These are phyloP conservation scores for Saccostrea glomerata DNA, from an alignment of 1,140 invertebrate genomes.

Conservation along the genomic window DNA sequence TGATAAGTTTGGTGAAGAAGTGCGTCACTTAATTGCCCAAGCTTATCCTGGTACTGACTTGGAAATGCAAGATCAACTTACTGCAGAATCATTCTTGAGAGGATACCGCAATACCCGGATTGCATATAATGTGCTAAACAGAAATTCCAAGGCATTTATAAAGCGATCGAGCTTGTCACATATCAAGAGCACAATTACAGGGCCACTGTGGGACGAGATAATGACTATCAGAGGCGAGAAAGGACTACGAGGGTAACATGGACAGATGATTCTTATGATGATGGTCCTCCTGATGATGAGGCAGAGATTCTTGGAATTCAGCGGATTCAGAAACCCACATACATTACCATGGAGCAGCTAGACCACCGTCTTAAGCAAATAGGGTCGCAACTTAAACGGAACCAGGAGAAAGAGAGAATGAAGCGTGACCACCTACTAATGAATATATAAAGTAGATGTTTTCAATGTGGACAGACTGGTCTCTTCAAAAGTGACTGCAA, in stretches of 20 bases:
- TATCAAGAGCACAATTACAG: not conserved
- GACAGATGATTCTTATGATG: not conserved
- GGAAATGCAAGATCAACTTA: too few relatives aligned
- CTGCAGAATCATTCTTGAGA: slow-evolving; percentile 27
- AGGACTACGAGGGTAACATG: not conserved
- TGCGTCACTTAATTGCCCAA: not conserved
- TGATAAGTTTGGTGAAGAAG: not conserved
- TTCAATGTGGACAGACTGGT: not conserved
- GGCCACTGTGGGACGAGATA: not conserved
- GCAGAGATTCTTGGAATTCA: not conserved
- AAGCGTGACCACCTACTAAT: not conserved
- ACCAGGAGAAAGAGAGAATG: not conserved
- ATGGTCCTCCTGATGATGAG: not conserved
- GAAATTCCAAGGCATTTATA: not conserved
- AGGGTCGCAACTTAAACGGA: not conserved
- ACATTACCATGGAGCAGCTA: not conserved
- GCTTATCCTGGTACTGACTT: not conserved
- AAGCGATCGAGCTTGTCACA: not conserved
- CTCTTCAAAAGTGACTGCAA: not conserved
- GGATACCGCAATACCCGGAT: not conserved
- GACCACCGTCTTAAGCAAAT: not conserved
- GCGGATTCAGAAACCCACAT: not conserved
- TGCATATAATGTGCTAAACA: not conserved
- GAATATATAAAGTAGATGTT: not conserved
- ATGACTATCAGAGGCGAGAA: not conserved